A percentile compares a stretch with the other conserved stretches of the same genome.
Conservation (phyloP, 2,888 invertebrate species). For the Cybosia mesomella region DNA sequence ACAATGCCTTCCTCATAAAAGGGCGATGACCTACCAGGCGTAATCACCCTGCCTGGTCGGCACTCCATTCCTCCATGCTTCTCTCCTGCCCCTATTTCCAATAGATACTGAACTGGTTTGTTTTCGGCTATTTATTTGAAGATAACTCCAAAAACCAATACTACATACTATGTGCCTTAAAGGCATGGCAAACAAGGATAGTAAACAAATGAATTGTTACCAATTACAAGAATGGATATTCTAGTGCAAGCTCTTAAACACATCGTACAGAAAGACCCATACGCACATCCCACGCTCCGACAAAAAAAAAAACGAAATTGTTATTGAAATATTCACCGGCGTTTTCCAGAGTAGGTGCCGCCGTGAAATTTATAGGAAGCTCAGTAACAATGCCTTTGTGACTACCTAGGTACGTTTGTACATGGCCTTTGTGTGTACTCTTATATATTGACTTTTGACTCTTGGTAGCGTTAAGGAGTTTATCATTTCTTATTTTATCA, state of each 20-base stretch:
- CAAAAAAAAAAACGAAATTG: constrained; percentile 1
- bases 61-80: too few species aligned
- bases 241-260: neutral
- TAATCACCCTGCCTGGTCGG: too few species aligned
- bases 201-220: neutral
- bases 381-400: constrained; percentile 12
- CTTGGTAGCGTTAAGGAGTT: neutral
- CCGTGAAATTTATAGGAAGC: neutral
- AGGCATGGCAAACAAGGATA: neutral
- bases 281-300: neutral
- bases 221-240: neutral
- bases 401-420: constrained; percentile 6
- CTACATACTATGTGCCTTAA: neutral
- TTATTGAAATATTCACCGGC: neutral
- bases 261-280: neutral
- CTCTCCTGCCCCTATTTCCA: too few species aligned
- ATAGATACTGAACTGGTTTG: too few species aligned
- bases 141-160: too few species aligned
- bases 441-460: neutral
- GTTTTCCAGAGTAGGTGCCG: neutral
- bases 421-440: constrained; percentile 7
- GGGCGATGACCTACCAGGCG: too few species aligned
- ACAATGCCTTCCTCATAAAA: too few species aligned
- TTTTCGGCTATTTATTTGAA: too few species aligned
- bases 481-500: neutral